These are phyloP conservation scores for Aphis gossypii DNA, from an alignment of 1,140 invertebrate species.

Conservation along the genomic window DNA sequence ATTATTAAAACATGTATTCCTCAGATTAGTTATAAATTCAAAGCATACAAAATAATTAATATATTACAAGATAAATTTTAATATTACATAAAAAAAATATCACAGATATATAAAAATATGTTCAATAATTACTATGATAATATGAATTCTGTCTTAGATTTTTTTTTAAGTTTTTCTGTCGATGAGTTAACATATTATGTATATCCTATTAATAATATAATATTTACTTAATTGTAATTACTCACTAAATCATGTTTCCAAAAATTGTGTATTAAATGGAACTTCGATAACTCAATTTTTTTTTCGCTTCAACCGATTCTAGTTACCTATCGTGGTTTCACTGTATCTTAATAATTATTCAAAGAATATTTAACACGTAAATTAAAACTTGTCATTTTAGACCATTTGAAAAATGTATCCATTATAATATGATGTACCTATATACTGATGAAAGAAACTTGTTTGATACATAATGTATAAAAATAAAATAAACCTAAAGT, in stretches of 20 bases:
- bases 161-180: no score
- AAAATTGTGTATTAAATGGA: not conserved
- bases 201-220: not conserved
- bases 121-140: no score
- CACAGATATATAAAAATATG: no score
- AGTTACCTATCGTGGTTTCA: no score
- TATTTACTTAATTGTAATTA: not conserved
- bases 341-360: not conserved
- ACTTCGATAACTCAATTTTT: no score
- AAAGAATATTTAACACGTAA: not conserved
- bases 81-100: no score
- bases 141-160: no score
- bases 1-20: no score
- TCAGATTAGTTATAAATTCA: no score
- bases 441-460: not conserved
- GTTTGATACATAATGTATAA: not conserved
- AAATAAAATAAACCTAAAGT: not conserved
- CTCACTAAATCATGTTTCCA: not conserved
- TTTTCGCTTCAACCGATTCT: no score
- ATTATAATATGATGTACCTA: not conserved
- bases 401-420: not conserved
- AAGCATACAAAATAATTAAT: no score
- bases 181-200: not conserved
- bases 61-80: no score
- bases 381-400: not conserved